Evolutionary conservation across 2,888 invertebrate genomes (phyloP).

Genomic region (Troides aeacus): DNA sequence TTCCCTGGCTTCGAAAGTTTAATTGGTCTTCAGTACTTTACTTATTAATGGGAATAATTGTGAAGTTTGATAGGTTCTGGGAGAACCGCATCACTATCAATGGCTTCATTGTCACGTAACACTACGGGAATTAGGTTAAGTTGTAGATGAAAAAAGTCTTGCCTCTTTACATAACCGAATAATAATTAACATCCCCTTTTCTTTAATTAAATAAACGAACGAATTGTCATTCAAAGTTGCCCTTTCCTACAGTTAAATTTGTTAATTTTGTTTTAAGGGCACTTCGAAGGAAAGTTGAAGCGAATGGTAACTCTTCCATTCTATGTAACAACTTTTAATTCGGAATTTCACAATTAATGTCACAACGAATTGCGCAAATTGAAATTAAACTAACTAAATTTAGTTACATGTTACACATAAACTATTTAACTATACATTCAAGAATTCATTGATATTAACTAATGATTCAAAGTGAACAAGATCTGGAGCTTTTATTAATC

Average conservation of each 20-base stretch:
- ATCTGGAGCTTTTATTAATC: not conserved
- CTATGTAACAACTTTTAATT: conserved; percentile 20
- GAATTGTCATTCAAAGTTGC: conserved; percentile 22
- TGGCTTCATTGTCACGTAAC: too few relatives aligned
- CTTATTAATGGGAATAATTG: too few relatives aligned
- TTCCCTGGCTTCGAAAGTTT: too few relatives aligned
- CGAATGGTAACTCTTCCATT: conserved; percentile 14
- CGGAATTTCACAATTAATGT: conserved; percentile 15
- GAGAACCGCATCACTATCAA: too few relatives aligned
- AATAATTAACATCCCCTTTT: conserved; percentile 2
- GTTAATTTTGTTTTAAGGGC: conserved; percentile 28
- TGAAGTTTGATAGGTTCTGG: too few relatives aligned
- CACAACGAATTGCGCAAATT: conserved; percentile 3
- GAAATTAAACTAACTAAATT: not conserved
- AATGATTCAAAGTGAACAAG: not conserved
- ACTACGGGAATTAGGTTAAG: too few relatives aligned
- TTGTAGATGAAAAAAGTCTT: not conserved
- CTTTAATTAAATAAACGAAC: conserved; percentile 10
- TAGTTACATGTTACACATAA: not conserved
- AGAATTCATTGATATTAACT: not conserved
- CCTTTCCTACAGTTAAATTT: conserved; percentile 16
- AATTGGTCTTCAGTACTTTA: too few relatives aligned
- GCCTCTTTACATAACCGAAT: not conserved
- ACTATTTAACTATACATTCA: not conserved
- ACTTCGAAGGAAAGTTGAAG: conserved; percentile 5